A percentile compares a stretch with the other conserved stretches of the same genome.
phyloP scores from a whole-genome alignment of 1,140 invertebrate genomes.

The Atopsyche davidsoni region DNA sequence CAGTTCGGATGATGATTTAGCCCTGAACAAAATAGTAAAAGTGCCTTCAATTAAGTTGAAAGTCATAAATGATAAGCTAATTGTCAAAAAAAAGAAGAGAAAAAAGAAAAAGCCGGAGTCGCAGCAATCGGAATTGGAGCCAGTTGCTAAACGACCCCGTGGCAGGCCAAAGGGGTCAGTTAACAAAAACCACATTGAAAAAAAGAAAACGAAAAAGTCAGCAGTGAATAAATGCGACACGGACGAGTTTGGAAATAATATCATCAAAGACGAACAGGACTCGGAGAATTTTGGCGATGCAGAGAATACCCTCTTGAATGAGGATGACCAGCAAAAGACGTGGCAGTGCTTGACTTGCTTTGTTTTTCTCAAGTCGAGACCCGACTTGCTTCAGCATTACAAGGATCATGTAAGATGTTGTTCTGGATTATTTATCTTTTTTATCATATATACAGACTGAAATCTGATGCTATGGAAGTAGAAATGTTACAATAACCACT shows the following conservation, averaged over 20 bases:
- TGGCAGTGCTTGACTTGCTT: conserved; percentile 29
- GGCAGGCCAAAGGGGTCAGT: conserved; percentile 22
- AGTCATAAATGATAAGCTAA: conserved; percentile 11
- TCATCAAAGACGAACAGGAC: conserved; percentile 10
- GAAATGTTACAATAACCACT: no score
- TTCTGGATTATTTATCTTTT: conserved; percentile 5
- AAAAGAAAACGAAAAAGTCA: conserved; percentile 9
- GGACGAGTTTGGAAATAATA: conserved; percentile 1
- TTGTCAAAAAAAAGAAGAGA: conserved; percentile 19
- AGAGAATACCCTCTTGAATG: no score
- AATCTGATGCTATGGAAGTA: background rate
- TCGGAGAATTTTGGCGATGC: conserved; percentile 15
- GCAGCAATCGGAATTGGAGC: background rate
- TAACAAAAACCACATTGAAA: conserved; percentile 16
- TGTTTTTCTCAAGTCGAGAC: conserved; percentile 16
- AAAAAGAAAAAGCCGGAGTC: conserved; percentile 22
- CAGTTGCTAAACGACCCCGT: background rate
- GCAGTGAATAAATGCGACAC: background rate
- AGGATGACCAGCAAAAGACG: conserved; percentile 10
- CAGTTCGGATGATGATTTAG: conserved; percentile 26
- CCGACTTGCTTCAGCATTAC: conserved; percentile 26
- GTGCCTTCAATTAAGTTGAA: conserved; percentile 19
- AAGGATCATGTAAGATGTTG: conserved; percentile 26
- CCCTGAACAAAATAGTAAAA: conserved; percentile 23
- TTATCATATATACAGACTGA: background rate